Percentiles rank a stretch among this genome's conserved stretches.
These are phyloP conservation scores for Volucella zonaria DNA, from an alignment of 2,888 invertebrate genomes.

Conservation along the genomic window DNA sequence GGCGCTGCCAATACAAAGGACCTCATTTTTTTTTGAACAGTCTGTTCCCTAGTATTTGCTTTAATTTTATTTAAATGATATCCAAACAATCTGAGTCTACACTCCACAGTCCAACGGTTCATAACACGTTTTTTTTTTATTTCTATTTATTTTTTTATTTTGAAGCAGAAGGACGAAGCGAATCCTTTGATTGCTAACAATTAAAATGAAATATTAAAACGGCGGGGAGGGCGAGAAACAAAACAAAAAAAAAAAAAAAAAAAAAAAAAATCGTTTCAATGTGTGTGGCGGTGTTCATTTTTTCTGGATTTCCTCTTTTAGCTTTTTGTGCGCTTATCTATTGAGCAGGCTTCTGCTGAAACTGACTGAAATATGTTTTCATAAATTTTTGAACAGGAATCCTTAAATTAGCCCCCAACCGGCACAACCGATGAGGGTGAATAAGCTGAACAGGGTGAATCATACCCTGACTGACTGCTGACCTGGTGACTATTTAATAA, in stretches of 20 bases:
- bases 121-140: neutral
- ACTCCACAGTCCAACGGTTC: neutral
- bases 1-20: slow-evolving; percentile 39
- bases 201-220: slow-evolving; percentile 73
- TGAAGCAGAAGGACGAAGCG: neutral
- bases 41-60: slow-evolving; percentile 39
- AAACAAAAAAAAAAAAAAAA: slow-evolving; percentile 32
- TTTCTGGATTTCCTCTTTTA: neutral
- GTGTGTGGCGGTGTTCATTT: slow-evolving; percentile 5
- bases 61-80: slow-evolving; percentile 66
- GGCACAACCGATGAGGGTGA: neutral
- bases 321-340: slow-evolving; percentile 14
- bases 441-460: no score
- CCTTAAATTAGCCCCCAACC: slow-evolving; percentile 41
- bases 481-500: slow-evolving; percentile 63
- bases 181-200: slow-evolving; percentile 72
- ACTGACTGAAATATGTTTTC: slow-evolving; percentile 37
- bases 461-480: slow-evolving; percentile 23
- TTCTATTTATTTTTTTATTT: neutral
- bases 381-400: slow-evolving; percentile 57
- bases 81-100: slow-evolving; percentile 54
- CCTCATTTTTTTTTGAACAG: neutral
- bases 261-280: slow-evolving; percentile 43
- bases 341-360: neutral
- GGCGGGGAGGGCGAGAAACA: neutral